Evolutionary conservation across 2,888 invertebrate genomes (phyloP).

Genomic region (Amblyjoppa fuscipennis): DNA sequence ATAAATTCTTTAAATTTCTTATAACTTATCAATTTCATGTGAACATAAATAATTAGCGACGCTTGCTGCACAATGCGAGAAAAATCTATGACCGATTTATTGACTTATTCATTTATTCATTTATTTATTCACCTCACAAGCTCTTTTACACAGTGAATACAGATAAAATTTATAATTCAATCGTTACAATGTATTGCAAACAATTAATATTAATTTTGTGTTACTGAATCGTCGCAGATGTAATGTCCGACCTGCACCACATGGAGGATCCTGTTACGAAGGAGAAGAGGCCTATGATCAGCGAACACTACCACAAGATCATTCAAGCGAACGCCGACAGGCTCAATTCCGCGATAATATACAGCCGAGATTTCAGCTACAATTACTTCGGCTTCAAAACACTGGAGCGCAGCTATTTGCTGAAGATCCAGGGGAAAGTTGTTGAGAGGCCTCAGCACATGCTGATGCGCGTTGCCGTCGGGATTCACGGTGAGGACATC

Average conservation of each 20-base stretch:
- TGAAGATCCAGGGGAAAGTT: slow-evolving; percentile 96
- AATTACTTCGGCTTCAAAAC: slow-evolving; percentile 99
- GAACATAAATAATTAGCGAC: too few relatives aligned
- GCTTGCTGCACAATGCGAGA: too few relatives aligned
- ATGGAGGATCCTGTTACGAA: slow-evolving; percentile 91
- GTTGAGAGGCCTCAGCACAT: slow-evolving; percentile 99
- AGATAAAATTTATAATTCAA: too few relatives aligned
- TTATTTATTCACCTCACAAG: background rate
- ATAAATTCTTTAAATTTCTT: too few relatives aligned
- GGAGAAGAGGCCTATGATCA: slow-evolving; percentile 93
- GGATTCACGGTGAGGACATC: slow-evolving; percentile 97
- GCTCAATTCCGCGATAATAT: slow-evolving; percentile 97
- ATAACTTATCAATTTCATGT: too few relatives aligned
- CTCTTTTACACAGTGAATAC: too few relatives aligned
- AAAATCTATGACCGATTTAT: too few relatives aligned
- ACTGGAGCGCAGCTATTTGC: slow-evolving; percentile 96
- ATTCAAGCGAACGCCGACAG: slow-evolving; percentile 95
- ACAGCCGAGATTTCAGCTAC: slow-evolving; percentile 98
- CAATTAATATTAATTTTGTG: slow-evolving; percentile 13
- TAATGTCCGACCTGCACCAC: slow-evolving; percentile 94
- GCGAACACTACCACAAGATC: slow-evolving; percentile 92
- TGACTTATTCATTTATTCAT: background rate
- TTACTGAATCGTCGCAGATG: slow-evolving; percentile 89
- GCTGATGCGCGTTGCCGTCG: slow-evolving; percentile 98
- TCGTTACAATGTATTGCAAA: background rate